Evolutionary conservation across 2,113 vertebrate genomes (phyloP).

Genomic region (Pygoscelis antarcticus): DNA sequence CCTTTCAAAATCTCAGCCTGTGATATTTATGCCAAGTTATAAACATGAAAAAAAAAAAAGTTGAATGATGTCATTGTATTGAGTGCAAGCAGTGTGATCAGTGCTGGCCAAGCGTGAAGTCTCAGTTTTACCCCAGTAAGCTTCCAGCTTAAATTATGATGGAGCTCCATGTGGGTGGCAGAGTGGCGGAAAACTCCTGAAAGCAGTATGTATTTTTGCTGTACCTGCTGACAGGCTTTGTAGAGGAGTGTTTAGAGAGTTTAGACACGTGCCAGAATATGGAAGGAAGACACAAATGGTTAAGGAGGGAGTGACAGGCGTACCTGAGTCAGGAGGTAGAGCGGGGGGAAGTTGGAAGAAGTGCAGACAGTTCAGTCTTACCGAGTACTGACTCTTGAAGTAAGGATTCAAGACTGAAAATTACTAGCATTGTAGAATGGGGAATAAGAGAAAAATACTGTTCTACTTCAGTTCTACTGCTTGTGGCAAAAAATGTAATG

Average conservation of each 20-base stretch:
- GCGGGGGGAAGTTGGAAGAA: not conserved
- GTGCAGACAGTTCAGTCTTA: not conserved
- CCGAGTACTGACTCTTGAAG: not conserved
- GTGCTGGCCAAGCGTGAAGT: not conserved
- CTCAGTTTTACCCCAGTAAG: not conserved
- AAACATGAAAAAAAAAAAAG: not conserved
- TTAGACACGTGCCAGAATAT: not conserved
- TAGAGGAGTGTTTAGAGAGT: not conserved
- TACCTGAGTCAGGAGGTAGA: not conserved
- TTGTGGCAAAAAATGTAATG: not conserved
- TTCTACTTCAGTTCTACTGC: not conserved
- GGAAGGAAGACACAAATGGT: not conserved
- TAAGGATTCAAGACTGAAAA: not conserved
- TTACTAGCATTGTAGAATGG: not conserved
- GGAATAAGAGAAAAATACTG: not conserved
- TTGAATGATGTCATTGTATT: slow-evolving; percentile 10
- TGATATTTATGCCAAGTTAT: slow-evolving; percentile 18
- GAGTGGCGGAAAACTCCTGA: not conserved
- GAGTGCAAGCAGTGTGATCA: not conserved
- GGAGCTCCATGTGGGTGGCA: not conserved
- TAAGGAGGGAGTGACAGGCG: not conserved
- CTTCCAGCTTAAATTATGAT: not conserved
- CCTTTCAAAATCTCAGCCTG: not conserved
- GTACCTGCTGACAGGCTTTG: not conserved
- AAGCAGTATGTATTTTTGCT: rapidly evolving